Evolutionary conservation across 2,113 vertebrate species (phyloP).

Genomic region (Mastomys coucha): DNA sequence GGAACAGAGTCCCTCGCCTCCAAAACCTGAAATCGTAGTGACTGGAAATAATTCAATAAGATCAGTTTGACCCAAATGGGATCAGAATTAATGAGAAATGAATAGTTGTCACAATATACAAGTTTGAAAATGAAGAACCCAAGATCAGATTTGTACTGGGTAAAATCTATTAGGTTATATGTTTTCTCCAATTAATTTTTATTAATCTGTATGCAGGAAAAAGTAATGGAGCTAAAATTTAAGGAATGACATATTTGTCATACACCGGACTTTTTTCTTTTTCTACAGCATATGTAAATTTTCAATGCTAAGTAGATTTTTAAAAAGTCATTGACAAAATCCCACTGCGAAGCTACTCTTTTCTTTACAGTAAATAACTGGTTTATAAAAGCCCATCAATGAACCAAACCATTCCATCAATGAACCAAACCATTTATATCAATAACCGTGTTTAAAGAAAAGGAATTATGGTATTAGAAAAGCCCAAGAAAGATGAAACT

Average conservation of each 20-base stretch:
- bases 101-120: not conserved
- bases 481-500: slow-evolving; percentile 19
- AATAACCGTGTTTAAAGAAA: not conserved
- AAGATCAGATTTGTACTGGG: not conserved
- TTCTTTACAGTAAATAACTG: slow-evolving; percentile 45
- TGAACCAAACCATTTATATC: slow-evolving; percentile 2
- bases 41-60: not conserved
- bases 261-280: not conserved
- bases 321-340: not conserved
- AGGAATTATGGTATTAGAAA: not conserved
- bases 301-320: not conserved
- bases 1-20: no score
- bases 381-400: slow-evolving; percentile 25
- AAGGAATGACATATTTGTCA: not conserved
- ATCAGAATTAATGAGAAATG: not conserved
- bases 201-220: not conserved
- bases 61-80: not conserved
- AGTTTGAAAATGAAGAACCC: not conserved
- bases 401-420: slow-evolving; percentile 30
- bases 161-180: not conserved
- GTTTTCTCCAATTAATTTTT: slow-evolving; percentile 30
- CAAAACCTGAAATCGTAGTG: not conserved
- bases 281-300: not conserved
- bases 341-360: not conserved
- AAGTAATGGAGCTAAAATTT: not conserved